A percentile compares a stretch with the other conserved stretches of the same genome.
Conservation (phyloP, 2,888 invertebrate genomes). For the Rhogogaster chlorosoma region DNA sequence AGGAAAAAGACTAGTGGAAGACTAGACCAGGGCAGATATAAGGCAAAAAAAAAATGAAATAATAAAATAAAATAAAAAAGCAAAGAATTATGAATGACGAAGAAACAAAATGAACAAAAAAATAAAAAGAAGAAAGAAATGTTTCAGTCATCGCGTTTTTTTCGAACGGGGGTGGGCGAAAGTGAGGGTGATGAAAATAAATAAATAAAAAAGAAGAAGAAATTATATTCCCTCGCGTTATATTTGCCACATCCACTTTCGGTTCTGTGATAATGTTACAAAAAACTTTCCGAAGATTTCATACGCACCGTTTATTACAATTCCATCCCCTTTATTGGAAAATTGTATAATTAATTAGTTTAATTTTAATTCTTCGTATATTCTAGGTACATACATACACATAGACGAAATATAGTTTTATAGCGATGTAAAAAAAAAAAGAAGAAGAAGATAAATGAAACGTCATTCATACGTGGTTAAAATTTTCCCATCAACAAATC, state of each 20-base stretch:
- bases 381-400: too few species aligned
- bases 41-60: neutral
- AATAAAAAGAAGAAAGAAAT: neutral
- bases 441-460: neutral
- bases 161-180: neutral
- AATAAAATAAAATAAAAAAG: neutral
- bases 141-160: neutral
- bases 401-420: too few species aligned
- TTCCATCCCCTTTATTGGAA: too few species aligned
- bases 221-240: neutral
- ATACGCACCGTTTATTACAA: too few species aligned
- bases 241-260: too few species aligned
- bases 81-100: constrained; percentile 13
- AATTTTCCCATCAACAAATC: constrained; percentile 7
- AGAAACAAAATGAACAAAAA: neutral
- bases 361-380: neutral
- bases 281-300: too few species aligned
- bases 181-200: neutral
- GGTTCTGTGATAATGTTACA: too few species aligned
- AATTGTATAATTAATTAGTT: too few species aligned
- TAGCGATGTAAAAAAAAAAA: neutral
- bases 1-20: neutral
- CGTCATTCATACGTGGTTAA: neutral
- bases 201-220: too few species aligned
- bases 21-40: constrained; percentile 21